Base-by-base conservation (phyloP, 2,888 invertebrate genomes). In the Drosophila histrio region DNA sequence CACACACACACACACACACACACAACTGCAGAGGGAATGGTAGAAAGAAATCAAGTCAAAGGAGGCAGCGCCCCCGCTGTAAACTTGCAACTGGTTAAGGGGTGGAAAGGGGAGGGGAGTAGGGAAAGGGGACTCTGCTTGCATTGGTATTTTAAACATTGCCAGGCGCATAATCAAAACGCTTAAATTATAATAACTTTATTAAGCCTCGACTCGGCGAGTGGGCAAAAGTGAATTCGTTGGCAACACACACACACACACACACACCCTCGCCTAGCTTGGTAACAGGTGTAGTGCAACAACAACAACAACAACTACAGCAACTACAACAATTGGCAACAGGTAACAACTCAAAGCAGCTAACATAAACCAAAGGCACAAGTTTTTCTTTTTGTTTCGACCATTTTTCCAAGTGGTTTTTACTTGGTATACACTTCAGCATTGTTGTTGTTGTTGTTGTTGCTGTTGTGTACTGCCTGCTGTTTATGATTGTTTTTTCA, bases 161-260 rank as follows among this genome's bases (percentile, higher is more conserved):
- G 74, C 72, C 78, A 77, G 80, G 83, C 79, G 77, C 87, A 89
- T 85, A 89, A 90, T 90, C 89, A 89, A 90, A 90, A 83, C 90
- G 90, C 90, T 89, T 90, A 89, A 89, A 89, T 90, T 90, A 89
- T 89, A 89, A 89, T 89, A 90, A 89, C 89, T 89, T 90, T 89
- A 89, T 89, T 89, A 89, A 87, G 89, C 57, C 86, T 64, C 77
- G 52, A 72, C 80, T 69, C 52, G 57, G 69, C 60, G 77, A 77
- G 68, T 77, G 65, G 69, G 81, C 81, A 78, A 77, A 80, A 77
- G 65, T 76, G 79, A 76, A 75, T 79, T 79, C 58, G 56, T 54
- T 62, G 54, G 63, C 66, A 63, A 56, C 66, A 57, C 47, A 63
- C 36, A 46, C 43, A 56, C 13, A 49, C 30, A 66, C 60, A 57